Evolutionary conservation across 2,113 vertebrate species (phyloP).

Genomic region (Mola mola): DNA sequence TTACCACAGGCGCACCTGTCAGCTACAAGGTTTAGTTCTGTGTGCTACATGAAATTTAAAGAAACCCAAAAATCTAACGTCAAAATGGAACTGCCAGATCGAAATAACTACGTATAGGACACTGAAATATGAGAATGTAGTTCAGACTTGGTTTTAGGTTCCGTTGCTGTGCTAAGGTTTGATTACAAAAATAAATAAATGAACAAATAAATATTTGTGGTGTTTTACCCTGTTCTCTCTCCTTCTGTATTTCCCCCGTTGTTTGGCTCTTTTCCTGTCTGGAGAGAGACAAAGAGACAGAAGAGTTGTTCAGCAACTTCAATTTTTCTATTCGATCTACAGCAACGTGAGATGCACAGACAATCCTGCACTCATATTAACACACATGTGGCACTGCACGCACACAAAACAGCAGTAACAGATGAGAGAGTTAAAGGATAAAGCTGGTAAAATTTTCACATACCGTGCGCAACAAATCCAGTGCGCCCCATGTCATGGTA

Average conservation of each 20-base stretch:
- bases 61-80: neutral
- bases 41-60: slow-evolving; percentile 3
- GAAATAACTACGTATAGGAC: neutral
- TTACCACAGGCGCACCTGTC: slow-evolving; percentile 6
- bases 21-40: neutral
- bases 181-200: no score
- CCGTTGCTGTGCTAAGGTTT: neutral
- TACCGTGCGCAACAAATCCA: no score
- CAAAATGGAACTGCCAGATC: neutral
- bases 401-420: no score
- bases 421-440: no score
- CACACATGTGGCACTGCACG: no score
- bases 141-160: no score
- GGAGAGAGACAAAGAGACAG: slow-evolving; percentile 12
- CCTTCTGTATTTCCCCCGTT: slow-evolving; percentile 23
- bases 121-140: no score
- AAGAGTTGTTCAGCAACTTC: neutral
- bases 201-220: no score
- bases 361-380: no score
- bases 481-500: no score
- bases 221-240: slow-evolving; percentile 48
- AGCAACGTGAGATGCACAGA: no score
- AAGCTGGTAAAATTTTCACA: no score
- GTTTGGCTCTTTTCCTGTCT: slow-evolving; percentile 49
- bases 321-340: neutral